Conservation (phyloP, 2,113 vertebrate genomes). For the Ammodytes marinus region DNA sequence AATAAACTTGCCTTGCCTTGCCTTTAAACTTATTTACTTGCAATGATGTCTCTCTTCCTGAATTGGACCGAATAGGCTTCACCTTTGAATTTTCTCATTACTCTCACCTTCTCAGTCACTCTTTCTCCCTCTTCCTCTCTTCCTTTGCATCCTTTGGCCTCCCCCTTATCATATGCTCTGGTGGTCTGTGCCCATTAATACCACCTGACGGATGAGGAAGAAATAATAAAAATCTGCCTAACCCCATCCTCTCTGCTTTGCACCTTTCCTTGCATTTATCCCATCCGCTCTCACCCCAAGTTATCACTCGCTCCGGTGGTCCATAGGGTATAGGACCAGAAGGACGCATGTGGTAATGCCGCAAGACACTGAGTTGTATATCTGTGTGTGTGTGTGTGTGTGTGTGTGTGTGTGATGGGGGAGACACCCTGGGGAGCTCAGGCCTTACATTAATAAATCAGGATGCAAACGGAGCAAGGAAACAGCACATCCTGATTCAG, state of each 20-base stretch:
- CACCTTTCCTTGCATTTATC: slow-evolving; percentile 43
- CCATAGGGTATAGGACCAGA: slow-evolving; percentile 52
- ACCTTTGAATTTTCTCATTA: slow-evolving; percentile 15
- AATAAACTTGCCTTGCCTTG: neutral
- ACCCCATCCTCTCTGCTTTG: neutral
- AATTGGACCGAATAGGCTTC: slow-evolving; percentile 26
- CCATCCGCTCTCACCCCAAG: slow-evolving; percentile 50
- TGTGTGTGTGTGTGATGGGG: slow-evolving; percentile 22
- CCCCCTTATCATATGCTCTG: slow-evolving; percentile 70
- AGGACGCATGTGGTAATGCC: slow-evolving; percentile 52
- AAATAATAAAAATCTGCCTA: slow-evolving; percentile 46
- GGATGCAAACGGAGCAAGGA: slow-evolving; percentile 44
- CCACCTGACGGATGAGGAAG: slow-evolving; percentile 39
- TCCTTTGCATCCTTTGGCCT: slow-evolving; percentile 14
- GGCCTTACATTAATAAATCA: slow-evolving; percentile 74
- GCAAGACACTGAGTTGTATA: slow-evolving; percentile 28
- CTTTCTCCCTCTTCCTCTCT: neutral
- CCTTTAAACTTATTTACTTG: slow-evolving; percentile 41
- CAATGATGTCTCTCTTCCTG: slow-evolving; percentile 16
- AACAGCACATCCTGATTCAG: slow-evolving; percentile 32
- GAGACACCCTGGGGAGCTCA: slow-evolving; percentile 54
- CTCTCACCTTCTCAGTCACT: slow-evolving; percentile 26
- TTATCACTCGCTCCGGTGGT: slow-evolving; percentile 77
- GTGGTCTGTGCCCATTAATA: slow-evolving; percentile 68
- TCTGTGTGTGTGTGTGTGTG: slow-evolving; percentile 33